phyloP scores from a whole-genome alignment of 2,797 vertebrate genomes.

The Spinibarbus caldwelli region DNA sequence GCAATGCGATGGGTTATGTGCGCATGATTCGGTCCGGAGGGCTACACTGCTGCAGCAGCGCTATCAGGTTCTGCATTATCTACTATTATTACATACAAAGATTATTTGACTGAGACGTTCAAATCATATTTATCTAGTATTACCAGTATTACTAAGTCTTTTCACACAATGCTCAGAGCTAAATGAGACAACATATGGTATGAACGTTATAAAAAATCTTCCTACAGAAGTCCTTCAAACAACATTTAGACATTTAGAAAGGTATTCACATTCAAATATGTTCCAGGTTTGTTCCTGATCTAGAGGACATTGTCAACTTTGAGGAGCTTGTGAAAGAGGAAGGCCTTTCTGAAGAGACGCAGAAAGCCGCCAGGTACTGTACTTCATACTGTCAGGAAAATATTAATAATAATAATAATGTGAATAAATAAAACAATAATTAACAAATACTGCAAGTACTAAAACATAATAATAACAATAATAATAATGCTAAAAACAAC shows the following conservation, averaged over 20 bases:
- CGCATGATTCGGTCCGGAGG: conserved; percentile 99
- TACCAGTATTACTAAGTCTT: too few relatives aligned
- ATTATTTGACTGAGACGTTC: too few relatives aligned
- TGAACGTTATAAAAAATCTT: not conserved
- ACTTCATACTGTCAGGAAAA: not conserved
- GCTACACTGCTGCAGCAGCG: conserved; percentile 97
- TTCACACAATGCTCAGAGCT: not conserved
- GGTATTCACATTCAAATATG: not conserved
- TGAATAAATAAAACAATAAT: not conserved
- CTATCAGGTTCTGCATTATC: conserved; percentile 85
- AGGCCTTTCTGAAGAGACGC: conserved; percentile 91
- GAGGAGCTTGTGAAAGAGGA: conserved; percentile 98
- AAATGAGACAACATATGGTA: not conserved
- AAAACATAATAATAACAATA: not conserved
- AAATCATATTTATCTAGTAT: too few relatives aligned
- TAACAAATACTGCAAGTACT: not conserved
- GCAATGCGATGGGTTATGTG: conserved; percentile 98
- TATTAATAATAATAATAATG: not conserved
- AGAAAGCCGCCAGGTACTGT: conserved; percentile 88
- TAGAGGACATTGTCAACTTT: conserved; percentile 99
- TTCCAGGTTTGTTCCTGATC: conserved; percentile 94
- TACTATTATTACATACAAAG: too few relatives aligned
- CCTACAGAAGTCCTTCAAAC: not conserved
- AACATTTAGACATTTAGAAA: not conserved
- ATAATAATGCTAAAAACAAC: not conserved